A percentile compares a stretch with the other conserved stretches of the same genome.
Conservation (phyloP, 2,113 vertebrate genomes). For the Anser brachyrhynchus region DNA sequence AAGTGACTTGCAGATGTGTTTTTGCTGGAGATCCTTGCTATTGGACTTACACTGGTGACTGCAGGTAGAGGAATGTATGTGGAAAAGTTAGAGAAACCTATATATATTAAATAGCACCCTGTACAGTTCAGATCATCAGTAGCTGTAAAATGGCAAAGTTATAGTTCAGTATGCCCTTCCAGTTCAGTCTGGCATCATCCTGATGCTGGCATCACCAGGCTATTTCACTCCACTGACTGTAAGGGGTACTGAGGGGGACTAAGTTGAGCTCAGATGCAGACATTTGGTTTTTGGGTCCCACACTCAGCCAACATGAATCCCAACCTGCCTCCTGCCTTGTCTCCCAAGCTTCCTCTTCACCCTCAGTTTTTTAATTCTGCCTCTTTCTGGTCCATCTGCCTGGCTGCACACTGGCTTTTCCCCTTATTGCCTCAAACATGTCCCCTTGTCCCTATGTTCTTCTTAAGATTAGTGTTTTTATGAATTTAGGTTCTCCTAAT, state of each 20-base stretch:
- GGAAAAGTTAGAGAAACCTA: background rate
- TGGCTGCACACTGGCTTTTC: background rate
- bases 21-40: background rate
- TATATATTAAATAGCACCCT: background rate
- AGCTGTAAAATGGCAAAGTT: background rate
- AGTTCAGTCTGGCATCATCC: background rate
- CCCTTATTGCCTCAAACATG: background rate
- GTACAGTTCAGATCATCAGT: background rate
- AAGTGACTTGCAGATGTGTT: background rate
- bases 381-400: background rate
- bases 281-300: background rate
- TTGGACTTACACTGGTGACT: background rate
- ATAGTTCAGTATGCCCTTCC: background rate
- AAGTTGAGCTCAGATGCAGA: background rate
- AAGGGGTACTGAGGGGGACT: background rate
- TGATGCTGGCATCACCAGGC: background rate
- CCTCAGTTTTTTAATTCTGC: background rate
- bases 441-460: background rate
- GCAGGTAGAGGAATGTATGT: background rate
- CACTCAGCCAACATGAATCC: background rate
- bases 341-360: background rate
- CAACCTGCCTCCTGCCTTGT: background rate
- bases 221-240: background rate
- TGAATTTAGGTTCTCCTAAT: background rate
- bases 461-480: background rate